Conservation (phyloP, 2,797 vertebrate genomes). For the Gymnoscopelus microlampas region DNA sequence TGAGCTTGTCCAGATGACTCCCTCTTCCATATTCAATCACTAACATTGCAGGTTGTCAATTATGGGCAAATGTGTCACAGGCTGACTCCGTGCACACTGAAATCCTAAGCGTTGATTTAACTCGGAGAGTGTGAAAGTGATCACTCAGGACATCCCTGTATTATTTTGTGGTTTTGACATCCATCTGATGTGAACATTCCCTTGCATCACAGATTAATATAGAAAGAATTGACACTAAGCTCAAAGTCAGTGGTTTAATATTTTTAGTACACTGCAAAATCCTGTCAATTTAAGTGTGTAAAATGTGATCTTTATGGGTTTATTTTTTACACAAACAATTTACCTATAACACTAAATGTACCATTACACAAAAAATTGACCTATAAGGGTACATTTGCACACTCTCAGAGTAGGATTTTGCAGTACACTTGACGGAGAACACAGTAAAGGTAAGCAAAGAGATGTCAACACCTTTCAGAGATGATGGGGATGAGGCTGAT, state of each 20-base stretch:
- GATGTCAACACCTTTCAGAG: background rate
- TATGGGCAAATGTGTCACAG: conserved; percentile 15
- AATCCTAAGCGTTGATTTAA: too few relatives aligned
- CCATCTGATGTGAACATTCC: conserved; percentile 11
- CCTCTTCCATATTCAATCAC: conserved; percentile 17
- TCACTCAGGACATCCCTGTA: background rate
- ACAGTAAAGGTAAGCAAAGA: background rate
- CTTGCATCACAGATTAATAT: conserved; percentile 19
- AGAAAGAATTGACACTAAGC: conserved; percentile 19
- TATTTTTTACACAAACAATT: too few relatives aligned
- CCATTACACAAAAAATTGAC: too few relatives aligned
- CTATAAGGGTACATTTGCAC: too few relatives aligned
- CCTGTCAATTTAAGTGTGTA: too few relatives aligned
- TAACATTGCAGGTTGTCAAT: conserved; percentile 36
- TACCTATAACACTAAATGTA: too few relatives aligned
- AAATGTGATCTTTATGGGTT: too few relatives aligned
- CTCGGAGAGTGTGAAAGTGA: too few relatives aligned
- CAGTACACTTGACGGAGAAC: background rate
- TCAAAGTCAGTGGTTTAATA: conserved; percentile 9
- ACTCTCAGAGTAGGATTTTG: too few relatives aligned
- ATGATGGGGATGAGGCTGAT: background rate
- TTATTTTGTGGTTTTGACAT: conserved; percentile 27
- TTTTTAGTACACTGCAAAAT: too few relatives aligned
- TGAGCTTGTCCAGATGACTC: conserved; percentile 39
- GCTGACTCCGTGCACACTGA: conserved; percentile 20